A percentile compares a stretch with the other conserved stretches of the same genome.
These are phyloP conservation scores for Oligia fasciuncula DNA, from an alignment of 2,888 invertebrate genomes.

Conservation along the genomic window DNA sequence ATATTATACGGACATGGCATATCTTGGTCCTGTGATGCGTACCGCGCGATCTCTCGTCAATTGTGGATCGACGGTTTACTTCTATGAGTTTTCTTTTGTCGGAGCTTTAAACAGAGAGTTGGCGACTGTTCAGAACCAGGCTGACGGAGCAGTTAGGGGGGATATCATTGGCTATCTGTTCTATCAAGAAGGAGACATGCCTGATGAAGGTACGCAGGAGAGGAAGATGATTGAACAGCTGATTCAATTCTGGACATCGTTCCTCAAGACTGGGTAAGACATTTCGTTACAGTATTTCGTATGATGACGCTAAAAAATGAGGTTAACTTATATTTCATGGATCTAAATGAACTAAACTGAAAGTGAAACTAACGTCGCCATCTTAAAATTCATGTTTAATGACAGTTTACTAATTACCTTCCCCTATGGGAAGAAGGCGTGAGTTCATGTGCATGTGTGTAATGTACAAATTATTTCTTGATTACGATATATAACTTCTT, in stretches of 20 bases:
- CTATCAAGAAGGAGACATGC: constrained; percentile 65
- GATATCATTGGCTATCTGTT: constrained; percentile 90
- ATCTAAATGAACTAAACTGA: neutral
- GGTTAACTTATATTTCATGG: neutral
- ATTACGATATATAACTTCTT: neutral
- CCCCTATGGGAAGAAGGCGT: neutral
- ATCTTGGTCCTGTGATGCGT: constrained; percentile 77
- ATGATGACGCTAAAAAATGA: neutral
- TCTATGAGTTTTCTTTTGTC: constrained; percentile 90
- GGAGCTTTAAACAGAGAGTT: constrained; percentile 86
- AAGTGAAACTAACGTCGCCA: neutral
- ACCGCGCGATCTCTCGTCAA: constrained; percentile 74
- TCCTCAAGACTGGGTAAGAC: constrained; percentile 88
- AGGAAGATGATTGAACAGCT: constrained; percentile 69
- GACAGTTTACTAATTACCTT: neutral
- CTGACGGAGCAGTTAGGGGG: constrained; percentile 87
- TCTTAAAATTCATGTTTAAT: neutral
- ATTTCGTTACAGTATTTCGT: neutral
- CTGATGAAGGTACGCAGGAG: constrained; percentile 65
- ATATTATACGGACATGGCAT: constrained; percentile 79
- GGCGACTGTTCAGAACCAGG: constrained; percentile 77
- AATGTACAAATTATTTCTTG: neutral
- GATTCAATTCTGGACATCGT: constrained; percentile 82
- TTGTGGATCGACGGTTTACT: constrained; percentile 85
- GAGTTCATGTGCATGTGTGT: neutral